Evolutionary conservation across 1,140 invertebrate species (phyloP).

Genomic region (Drosophila bocki): DNA sequence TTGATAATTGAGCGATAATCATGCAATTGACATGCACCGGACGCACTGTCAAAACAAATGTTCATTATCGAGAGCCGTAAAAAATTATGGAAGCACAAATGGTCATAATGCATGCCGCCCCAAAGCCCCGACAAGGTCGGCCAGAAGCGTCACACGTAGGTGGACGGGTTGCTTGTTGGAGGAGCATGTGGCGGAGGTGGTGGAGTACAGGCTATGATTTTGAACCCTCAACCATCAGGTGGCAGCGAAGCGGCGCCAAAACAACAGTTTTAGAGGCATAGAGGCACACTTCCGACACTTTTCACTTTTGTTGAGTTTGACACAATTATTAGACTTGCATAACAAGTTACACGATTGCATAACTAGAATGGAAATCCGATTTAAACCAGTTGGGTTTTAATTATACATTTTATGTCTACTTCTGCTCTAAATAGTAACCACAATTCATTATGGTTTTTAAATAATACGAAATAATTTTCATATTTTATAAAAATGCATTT

Average conservation of each 20-base stretch:
- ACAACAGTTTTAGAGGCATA: slow-evolving; percentile 32
- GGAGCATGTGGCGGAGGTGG: neutral
- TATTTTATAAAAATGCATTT: neutral
- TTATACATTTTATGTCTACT: slow-evolving; percentile 4
- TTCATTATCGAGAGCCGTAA: slow-evolving; percentile 50
- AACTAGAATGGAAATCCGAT: slow-evolving; percentile 26
- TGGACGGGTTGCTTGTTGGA: slow-evolving; percentile 13
- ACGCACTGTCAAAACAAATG: slow-evolving; percentile 67
- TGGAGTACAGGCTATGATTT: slow-evolving; percentile 5
- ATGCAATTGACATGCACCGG: slow-evolving; percentile 77
- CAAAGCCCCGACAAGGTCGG: slow-evolving; percentile 56
- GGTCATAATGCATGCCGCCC: slow-evolving; percentile 49
- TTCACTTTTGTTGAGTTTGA: slow-evolving; percentile 64
- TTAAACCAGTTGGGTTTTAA: neutral
- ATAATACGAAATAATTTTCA: neutral
- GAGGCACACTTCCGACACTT: slow-evolving; percentile 59
- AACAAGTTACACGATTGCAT: slow-evolving; percentile 36
- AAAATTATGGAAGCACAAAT: slow-evolving; percentile 57
- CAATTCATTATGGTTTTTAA: neutral
- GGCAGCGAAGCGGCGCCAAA: slow-evolving; percentile 47
- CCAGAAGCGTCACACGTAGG: slow-evolving; percentile 36
- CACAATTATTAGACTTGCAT: slow-evolving; percentile 48
- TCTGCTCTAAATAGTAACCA: slow-evolving; percentile 16
- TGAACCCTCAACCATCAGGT: slow-evolving; percentile 22
- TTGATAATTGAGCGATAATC: slow-evolving; percentile 51